A percentile compares a stretch with the other conserved stretches of the same genome.
Evolutionary conservation across 2,113 vertebrate genomes (phyloP).

Genomic region (Candoia aspera): DNA sequence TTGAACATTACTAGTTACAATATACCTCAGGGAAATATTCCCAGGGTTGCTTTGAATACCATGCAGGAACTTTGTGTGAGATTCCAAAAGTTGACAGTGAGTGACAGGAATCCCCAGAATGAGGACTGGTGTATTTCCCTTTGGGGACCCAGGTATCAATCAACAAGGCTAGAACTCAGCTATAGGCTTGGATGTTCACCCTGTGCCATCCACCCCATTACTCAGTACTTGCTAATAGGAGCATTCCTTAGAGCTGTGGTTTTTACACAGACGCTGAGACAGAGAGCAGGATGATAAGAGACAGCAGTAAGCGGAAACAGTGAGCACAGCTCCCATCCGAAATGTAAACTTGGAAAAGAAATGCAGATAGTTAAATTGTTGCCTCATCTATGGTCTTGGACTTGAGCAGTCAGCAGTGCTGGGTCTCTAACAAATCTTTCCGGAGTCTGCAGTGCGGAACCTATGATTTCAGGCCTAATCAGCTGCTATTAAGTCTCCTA

Average conservation of each 20-base stretch:
- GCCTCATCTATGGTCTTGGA: too few relatives aligned
- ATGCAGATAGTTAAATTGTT: background rate
- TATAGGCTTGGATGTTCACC: background rate
- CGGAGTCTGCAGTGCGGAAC: background rate
- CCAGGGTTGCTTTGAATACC: constrained; percentile 8
- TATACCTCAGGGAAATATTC: background rate
- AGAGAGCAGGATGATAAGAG: background rate
- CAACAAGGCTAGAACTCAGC: background rate
- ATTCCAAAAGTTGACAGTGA: background rate
- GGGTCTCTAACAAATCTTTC: background rate
- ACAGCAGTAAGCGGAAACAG: background rate
- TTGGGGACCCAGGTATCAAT: background rate
- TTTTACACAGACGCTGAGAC: background rate
- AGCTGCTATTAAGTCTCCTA: background rate
- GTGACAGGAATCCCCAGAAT: background rate
- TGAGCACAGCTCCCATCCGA: background rate
- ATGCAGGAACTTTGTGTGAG: background rate
- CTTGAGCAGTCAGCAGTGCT: too few relatives aligned
- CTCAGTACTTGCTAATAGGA: background rate
- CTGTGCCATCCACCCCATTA: background rate
- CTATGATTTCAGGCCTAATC: background rate
- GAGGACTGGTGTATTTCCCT: background rate
- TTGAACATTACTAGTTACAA: background rate
- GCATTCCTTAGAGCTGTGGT: background rate
- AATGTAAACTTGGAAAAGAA: background rate